Evolutionary conservation across 2,888 invertebrate genomes (phyloP), one percentile per base, ranked within the genome.

Genomic region (Dendrolimus houi): DNA sequence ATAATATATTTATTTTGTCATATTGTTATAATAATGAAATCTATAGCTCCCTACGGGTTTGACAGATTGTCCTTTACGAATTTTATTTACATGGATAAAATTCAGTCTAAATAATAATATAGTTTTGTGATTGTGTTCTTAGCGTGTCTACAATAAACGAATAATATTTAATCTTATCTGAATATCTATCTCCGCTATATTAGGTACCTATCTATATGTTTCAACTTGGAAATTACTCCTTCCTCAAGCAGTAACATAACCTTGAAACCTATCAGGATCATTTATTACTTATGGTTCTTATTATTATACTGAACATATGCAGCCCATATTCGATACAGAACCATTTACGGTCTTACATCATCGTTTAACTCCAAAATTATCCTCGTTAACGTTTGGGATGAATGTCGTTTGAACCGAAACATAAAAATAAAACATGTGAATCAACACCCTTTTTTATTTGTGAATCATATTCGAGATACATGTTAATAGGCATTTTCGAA

Each of bases 271-370:
- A 47, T 47, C 47, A 47, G 47, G 47, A 47, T 10, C 47, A 9
- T 47, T 47, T 47, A 47, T 47, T 47, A 6, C 47, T 47, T 12
- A 47, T 47, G 12, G 8, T 47, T 10, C 47, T 6, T 29, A 47
- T 47, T 12, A 12, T 47, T 12, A 47, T 10, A 47, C 9, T 8
- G 47, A 56, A 29, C 52, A 56, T 47, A 47, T 47, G 47, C 47
- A 47, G 47, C 12, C 8, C 47, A 47, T 47, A 47, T 47, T 47
- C 47, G 47, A 47, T 47, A 47, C 47, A 12, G 47, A 47, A 47
- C 47, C 47, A 47, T 47, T 47, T 47, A 47, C 9, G 9, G 67
- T 52, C 66, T 77, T 76, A 74, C 74, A 72, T 78, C 75, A 78
- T 72, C 65, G 61, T 57, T 60, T 65, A 65, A 71, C 64, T 60